Evolutionary conservation across 2,797 vertebrate species (phyloP).

Genomic region (Otolemur crassicaudatus): DNA sequence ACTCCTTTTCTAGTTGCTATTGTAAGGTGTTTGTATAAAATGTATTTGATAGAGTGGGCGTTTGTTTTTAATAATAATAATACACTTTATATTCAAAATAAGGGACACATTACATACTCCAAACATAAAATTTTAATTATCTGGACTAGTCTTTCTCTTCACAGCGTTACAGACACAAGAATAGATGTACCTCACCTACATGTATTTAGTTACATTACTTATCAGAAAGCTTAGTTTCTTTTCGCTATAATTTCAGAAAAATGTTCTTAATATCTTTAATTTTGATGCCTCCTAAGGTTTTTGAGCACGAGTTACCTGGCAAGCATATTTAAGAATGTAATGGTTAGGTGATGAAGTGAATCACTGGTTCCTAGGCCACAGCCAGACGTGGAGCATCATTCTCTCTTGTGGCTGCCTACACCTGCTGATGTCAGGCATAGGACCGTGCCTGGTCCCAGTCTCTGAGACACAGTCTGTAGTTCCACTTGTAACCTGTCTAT

Average conservation of each 20-base stretch:
- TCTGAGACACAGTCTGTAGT: neutral
- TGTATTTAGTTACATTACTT: neutral
- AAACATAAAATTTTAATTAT: conserved; percentile 30
- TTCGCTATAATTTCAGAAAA: neutral
- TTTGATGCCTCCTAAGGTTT: neutral
- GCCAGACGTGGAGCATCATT: neutral
- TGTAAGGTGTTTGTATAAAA: neutral
- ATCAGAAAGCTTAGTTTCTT: conserved; percentile 45
- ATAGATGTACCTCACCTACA: neutral
- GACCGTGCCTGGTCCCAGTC: neutral
- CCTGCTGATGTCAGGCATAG: neutral
- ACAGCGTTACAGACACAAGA: neutral
- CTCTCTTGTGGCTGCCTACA: neutral
- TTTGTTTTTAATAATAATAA: neutral
- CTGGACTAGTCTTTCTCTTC: conserved; percentile 18
- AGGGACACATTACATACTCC: neutral
- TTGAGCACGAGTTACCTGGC: neutral
- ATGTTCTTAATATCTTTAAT: neutral
- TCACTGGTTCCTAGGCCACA: neutral
- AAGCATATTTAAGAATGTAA: neutral
- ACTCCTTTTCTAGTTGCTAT: neutral
- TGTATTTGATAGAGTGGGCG: neutral
- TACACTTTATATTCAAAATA: neutral
- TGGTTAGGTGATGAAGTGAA: neutral
- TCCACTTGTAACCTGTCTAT: neutral